These are phyloP conservation scores for Ptiloglossa arizonensis DNA, from an alignment of 1,140 invertebrate genomes.

Conservation along the genomic window DNA sequence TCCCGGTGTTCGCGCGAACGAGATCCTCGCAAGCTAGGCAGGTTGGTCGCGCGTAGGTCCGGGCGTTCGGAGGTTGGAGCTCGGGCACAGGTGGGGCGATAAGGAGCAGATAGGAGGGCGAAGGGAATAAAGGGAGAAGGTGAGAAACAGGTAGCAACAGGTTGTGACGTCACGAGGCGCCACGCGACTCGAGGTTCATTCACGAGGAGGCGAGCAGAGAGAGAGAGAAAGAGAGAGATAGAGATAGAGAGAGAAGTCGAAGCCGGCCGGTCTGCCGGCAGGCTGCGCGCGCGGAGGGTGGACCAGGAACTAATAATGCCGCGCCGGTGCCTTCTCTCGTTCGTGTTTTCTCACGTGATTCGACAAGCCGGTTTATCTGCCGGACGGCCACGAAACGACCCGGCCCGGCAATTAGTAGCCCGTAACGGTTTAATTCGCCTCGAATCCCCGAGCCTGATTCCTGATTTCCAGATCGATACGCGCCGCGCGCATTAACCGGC, in stretches of 20 bases:
- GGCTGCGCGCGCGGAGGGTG: slow-evolving; percentile 48
- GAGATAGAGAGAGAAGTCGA: slow-evolving; percentile 12
- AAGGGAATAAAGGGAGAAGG: slow-evolving; percentile 36
- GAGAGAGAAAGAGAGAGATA: not conserved
- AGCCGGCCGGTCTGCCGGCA: not conserved
- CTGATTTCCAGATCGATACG: slow-evolving; percentile 49
- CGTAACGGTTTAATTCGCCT: slow-evolving; percentile 59
- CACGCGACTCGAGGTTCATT: slow-evolving; percentile 76
- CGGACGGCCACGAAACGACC: slow-evolving; percentile 41
- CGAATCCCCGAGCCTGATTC: slow-evolving; percentile 46
- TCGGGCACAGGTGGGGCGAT: not conserved
- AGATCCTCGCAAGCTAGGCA: no score
- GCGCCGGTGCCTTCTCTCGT: slow-evolving; percentile 48
- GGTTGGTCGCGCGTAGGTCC: no score
- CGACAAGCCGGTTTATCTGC: slow-evolving; percentile 63
- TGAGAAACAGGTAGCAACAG: slow-evolving; percentile 75
- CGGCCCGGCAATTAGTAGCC: slow-evolving; percentile 60
- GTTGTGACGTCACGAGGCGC: slow-evolving; percentile 76
- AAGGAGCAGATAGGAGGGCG: slow-evolving; percentile 17
- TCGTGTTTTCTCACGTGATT: slow-evolving; percentile 67
- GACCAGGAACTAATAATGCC: slow-evolving; percentile 64
- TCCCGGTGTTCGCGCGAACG: no score
- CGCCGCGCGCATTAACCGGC: slow-evolving; percentile 23
- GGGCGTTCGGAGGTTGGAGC: not conserved
- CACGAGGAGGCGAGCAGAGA: slow-evolving; percentile 61